A percentile compares a stretch with the other conserved stretches of the same genome.
Evolutionary conservation across 2,888 invertebrate genomes (phyloP).

Genomic region (Chironomus tentans): DNA sequence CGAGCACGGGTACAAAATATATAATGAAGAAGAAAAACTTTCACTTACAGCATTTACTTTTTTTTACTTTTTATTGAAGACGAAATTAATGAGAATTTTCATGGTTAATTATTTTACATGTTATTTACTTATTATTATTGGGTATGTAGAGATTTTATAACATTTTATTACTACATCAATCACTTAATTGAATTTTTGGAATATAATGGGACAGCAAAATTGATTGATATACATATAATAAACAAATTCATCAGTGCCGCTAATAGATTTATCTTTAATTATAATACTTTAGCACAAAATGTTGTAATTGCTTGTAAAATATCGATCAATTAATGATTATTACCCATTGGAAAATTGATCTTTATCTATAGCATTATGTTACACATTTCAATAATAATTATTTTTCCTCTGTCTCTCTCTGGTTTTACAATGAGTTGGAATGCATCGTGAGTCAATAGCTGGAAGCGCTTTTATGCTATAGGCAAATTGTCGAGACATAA

Average conservation of each 20-base stretch:
- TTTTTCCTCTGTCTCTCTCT: background rate
- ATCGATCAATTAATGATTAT: background rate
- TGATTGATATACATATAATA: too few species aligned
- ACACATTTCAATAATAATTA: background rate
- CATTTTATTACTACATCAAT: background rate
- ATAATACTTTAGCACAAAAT: background rate
- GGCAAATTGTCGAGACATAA: too few species aligned
- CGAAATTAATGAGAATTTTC: background rate
- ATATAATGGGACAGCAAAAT: too few species aligned
- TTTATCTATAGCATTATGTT: background rate
- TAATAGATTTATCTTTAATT: background rate
- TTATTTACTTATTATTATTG: background rate
- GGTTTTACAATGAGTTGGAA: too few species aligned
- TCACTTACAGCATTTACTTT: background rate
- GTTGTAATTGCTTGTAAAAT: constrained; percentile 1
- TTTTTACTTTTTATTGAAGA: too few species aligned
- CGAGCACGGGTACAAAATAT: background rate
- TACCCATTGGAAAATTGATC: background rate
- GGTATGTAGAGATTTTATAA: background rate
- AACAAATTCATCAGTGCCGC: too few species aligned
- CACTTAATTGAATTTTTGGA: too few species aligned
- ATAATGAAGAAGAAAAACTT: background rate
- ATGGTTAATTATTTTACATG: constrained; percentile 4
- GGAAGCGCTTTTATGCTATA: too few species aligned
- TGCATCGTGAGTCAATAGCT: too few species aligned